A percentile compares a stretch with the other conserved stretches of the same genome.
These are phyloP conservation scores for Natator depressus DNA, from an alignment of 2,113 vertebrate genomes.

Conservation along the genomic window DNA sequence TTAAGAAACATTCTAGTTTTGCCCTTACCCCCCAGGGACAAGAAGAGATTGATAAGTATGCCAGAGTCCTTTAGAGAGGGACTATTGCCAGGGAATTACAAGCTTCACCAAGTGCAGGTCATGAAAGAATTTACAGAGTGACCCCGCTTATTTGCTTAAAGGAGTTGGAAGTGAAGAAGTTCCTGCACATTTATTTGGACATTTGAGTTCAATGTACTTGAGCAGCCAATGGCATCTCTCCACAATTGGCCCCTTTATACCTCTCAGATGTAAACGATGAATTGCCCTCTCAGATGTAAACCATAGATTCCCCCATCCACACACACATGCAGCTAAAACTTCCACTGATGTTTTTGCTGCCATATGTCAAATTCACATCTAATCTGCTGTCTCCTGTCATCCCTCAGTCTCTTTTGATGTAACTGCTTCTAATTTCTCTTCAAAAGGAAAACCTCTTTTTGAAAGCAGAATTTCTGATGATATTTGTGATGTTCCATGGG, in stretches of 20 bases:
- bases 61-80: background rate
- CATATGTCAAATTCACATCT: background rate
- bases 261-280: background rate
- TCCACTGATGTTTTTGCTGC: background rate
- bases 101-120: background rate
- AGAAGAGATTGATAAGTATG: background rate
- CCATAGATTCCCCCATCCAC: fast-evolving
- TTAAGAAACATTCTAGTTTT: background rate
- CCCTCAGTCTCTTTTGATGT: background rate
- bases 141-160: background rate
- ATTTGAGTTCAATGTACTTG: background rate
- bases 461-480: no score
- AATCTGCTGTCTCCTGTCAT: background rate
- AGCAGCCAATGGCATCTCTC: background rate
- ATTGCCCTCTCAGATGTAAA: background rate
- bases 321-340: background rate
- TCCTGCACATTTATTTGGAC: background rate
- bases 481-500: background rate
- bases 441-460: no score
- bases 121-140: background rate
- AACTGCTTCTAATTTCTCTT: background rate
- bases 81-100: background rate
- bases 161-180: background rate
- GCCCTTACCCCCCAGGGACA: background rate
- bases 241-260: background rate